Evolutionary conservation across 2,113 vertebrate species (phyloP), one percentile per base, ranked within the genome.

Genomic region (Thymallus thymallus): DNA sequence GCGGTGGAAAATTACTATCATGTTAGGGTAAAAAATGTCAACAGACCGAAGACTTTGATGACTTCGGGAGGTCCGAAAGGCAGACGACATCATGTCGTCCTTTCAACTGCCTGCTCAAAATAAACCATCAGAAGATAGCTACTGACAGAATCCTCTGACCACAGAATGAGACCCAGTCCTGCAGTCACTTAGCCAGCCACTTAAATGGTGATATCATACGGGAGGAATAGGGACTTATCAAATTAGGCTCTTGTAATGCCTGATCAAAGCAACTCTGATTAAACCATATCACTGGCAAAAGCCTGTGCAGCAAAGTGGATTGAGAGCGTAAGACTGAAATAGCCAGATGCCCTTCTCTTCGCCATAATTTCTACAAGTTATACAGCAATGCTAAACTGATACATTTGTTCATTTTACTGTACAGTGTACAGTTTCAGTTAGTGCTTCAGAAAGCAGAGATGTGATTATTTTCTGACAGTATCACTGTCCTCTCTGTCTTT

Each of bases 81-180:
- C 23, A 12, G 16, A 41, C 35, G 35, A 55, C 72, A 71, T 67
- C 41, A 45, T 65, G 72, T 69, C n/a, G 20, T 20, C 41, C 83
- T 64, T 71, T 68, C 18, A 30, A 51, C 26, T 51, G 29, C 66
- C 6, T 4, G 61, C 72, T 78, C 10, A 75, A 35, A 84, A 84
- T 69, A 83, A 74, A 35, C 48, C 29, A 16, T 12, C 4, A 20
- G 14, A 29, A 63, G 60, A 75, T 23, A 67, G 45, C 61, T 26
- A 20, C 45, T 62, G 61, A 46, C 23, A n/a, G 20, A 67, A 29
- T 18, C 0, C 48, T 6, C 26, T 18, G 48, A 58, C 72, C 29
- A 74, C 79, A 74, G 67, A 75, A 76, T 71, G 6, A 79, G 45
- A 68, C 24, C 10, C 45, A 10, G 22, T 55, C 71, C 67, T 66